Conservation (phyloP, 2,888 invertebrate genomes). For the Campaea margaritaria region DNA sequence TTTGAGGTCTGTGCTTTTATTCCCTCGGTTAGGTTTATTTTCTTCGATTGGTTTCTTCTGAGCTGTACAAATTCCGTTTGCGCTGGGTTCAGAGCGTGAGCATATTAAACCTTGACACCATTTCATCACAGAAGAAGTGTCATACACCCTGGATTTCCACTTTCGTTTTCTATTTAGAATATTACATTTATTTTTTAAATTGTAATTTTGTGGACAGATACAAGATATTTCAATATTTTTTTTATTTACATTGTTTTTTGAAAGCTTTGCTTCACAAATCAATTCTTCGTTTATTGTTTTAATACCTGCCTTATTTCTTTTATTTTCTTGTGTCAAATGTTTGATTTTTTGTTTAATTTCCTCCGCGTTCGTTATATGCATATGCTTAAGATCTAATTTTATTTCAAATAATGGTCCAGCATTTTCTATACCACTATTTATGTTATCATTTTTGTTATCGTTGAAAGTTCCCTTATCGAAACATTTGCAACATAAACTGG, state of each 20-base stretch:
- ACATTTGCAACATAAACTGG: conserved; percentile 14
- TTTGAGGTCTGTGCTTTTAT: conserved; percentile 1
- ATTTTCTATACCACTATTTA: background rate
- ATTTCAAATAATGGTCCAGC: background rate
- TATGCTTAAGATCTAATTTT: background rate
- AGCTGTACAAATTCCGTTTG: background rate
- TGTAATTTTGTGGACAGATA: too few relatives aligned
- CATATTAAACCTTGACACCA: conserved; percentile 15
- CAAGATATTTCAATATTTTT: too few relatives aligned
- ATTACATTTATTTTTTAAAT: too few relatives aligned
- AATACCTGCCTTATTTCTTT: too few relatives aligned
- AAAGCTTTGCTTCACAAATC: too few relatives aligned
- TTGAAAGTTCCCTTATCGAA: conserved; percentile 10
- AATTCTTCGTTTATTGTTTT: too few relatives aligned
- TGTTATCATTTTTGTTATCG: too few relatives aligned
- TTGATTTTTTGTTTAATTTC: background rate
- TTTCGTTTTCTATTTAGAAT: conserved; percentile 6
- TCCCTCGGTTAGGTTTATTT: too few relatives aligned
- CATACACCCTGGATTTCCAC: conserved; percentile 7
- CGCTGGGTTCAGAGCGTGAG: conserved; percentile 7
- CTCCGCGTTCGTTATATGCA: background rate
- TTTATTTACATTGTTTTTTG: too few relatives aligned
- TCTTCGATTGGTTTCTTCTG: too few relatives aligned
- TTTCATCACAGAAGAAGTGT: conserved; percentile 22
- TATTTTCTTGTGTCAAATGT: too few relatives aligned